Evolutionary conservation across 2,113 vertebrate genomes (phyloP).

Genomic region (Dipodomys ordii): DNA sequence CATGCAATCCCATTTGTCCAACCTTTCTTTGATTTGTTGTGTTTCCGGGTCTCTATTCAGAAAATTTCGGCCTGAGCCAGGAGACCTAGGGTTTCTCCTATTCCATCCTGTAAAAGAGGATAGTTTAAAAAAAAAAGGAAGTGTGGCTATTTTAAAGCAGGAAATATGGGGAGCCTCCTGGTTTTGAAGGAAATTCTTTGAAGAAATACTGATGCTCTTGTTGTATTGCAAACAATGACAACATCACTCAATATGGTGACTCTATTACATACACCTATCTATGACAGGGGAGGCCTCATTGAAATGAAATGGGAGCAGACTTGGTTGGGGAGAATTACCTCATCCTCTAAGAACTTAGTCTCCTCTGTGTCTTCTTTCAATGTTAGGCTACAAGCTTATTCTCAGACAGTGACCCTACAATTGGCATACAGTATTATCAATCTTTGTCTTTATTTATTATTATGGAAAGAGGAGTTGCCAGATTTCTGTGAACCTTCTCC

Average conservation of each 20-base stretch:
- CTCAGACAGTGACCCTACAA: conserved; percentile 1
- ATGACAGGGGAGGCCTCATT: conserved; percentile 6
- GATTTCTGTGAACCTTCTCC: conserved; percentile 35
- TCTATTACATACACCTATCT: conserved; percentile 48
- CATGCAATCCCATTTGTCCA: too few species aligned
- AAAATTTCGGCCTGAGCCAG: too few species aligned
- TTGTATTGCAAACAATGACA: conserved; percentile 44
- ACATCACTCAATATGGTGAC: conserved; percentile 22
- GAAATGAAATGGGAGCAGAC: conserved; percentile 50
- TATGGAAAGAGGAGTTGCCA: neutral
- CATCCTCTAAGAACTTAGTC: neutral
- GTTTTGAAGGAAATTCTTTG: conserved; percentile 65
- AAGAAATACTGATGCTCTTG: conserved; percentile 38
- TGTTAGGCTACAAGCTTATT: conserved; percentile 50
- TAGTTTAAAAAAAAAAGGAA: conserved; percentile 48
- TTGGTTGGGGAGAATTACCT: conserved; percentile 26
- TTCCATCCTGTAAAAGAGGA: too few species aligned
- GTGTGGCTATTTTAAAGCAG: conserved; percentile 67
- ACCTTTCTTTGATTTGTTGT: too few species aligned
- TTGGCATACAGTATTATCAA: conserved; percentile 42
- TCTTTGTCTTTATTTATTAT: conserved; percentile 53
- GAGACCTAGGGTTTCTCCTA: too few species aligned
- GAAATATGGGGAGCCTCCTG: conserved; percentile 32
- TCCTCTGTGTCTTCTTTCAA: conserved; percentile 3
- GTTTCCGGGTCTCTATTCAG: too few species aligned